Evolutionary conservation across 2,888 invertebrate genomes (phyloP), one percentile per base, ranked within the genome.

Genomic region (Hirtodrosophila duncani): DNA sequence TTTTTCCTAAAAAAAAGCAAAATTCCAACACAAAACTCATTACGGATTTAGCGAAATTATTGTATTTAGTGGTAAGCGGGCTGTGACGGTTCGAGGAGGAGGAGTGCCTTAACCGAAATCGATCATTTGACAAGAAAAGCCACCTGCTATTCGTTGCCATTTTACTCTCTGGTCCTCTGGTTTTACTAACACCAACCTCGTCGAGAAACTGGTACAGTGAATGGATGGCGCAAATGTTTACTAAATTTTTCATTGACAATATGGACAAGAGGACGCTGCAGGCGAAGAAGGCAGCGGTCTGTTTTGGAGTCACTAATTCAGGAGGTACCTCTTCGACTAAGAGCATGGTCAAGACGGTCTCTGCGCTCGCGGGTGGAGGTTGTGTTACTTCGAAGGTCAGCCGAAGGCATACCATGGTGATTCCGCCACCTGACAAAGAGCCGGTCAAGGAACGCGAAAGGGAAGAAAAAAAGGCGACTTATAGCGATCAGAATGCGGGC

Each of bases 1-100:
- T 44, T 68, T 41, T 59, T n/a, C n/a, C n/a, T n/a, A n/a, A n/a
- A n/a, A n/a, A n/a, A 66, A 48, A 55, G 67, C 72, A 60, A 79
- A 79, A 81, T 67, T 81, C 37, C 24, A 51, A 70, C 56, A 64
- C 53, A 46, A 64, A 67, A 60, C 42, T 65, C 65, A 27, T 51
- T 49, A 45, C 55, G 42, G 8, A 14, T 36, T 30, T 42, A 31
- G 36, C 63, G 81, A 77, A 77, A 77, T 77, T 79, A 67, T 63
- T 67, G 63, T 69, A 55, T 70, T 62, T 52, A 24, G 77, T 57
- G 67, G 67, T 51, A 52, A 64, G 65, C 53, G 55, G n/a, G n/a
- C n/a, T n/a, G n/a, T n/a, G n/a, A n/a, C n/a, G n/a, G n/a, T n/a
- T n/a, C n/a, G n/a, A n/a, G n/a, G n/a, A n/a, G n/a, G n/a, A n/a